phyloP scores from a whole-genome alignment of 2,113 vertebrate species.

The Ameiurus melas region DNA sequence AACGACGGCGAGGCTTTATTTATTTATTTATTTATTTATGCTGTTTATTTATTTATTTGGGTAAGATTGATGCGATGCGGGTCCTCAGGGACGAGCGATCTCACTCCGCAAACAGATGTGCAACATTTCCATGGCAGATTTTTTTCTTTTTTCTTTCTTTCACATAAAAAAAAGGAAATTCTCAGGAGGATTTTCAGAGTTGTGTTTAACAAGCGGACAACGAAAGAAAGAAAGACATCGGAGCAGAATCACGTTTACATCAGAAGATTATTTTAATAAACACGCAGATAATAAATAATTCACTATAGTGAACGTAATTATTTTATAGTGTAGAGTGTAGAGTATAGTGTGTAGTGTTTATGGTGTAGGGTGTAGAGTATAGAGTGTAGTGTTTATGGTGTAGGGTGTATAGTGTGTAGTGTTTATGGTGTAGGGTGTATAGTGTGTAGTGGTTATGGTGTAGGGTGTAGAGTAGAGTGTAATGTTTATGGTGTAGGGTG shows the following conservation, averaged over 20 bases:
- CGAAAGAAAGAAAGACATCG: neutral
- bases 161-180: slow-evolving; percentile 47
- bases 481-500: neutral
- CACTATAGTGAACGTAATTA: neutral
- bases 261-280: neutral
- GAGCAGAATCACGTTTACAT: neutral
- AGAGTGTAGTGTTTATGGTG: neutral
- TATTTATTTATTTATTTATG: slow-evolving; percentile 28
- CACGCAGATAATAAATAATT: neutral
- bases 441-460: neutral
- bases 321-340: neutral
- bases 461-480: neutral
- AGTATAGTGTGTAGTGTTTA: neutral
- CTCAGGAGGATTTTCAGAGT: slow-evolving; percentile 63
- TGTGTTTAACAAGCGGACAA: slow-evolving; percentile 58
- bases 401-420: neutral
- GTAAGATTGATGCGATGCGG: slow-evolving; percentile 64
- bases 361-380: neutral
- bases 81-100: slow-evolving; percentile 68
- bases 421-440: too few relatives aligned
- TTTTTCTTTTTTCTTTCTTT: neutral
- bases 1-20: slow-evolving; percentile 57
- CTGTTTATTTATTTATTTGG: slow-evolving; percentile 59
- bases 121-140: slow-evolving; percentile 68
- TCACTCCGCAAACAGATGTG: slow-evolving; percentile 59